Base-by-base conservation (phyloP, 2,797 vertebrate genomes). In the Notamacropus eugenii region DNA sequence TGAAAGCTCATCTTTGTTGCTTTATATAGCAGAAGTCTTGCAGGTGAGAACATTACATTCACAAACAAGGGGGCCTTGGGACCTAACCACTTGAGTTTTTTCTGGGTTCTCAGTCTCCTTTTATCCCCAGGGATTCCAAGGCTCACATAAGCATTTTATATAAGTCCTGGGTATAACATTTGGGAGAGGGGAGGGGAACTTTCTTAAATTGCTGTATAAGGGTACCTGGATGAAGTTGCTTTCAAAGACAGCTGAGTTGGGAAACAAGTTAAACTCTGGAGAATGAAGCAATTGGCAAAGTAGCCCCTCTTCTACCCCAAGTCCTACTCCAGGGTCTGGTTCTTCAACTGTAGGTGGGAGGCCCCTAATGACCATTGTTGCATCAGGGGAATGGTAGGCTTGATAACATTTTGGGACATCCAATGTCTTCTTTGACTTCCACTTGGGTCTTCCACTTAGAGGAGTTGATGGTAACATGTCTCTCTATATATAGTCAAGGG, bases 181-280 rank as follows among this genome's bases (percentile, higher is more conserved):
- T 87, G 92, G 57, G 92, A 95, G 57, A 94, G 52, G 31, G 54
- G 31, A 91, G 58, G 92, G n/a, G 10, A 54, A 29, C 55, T 54
- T 16, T 28, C 93, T 9, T 29, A 92, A 93, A 74, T 1, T 5
- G 52, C 62, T 28, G 29, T 5, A 27, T 58, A 5, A 31, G 67
- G 50, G 90, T 98, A 98, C 98, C 98, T 98, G 98, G 93, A 98
- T 93, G 74, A 98, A 98, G 97, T 98, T 98, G 96, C 98, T 98
- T 97, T 98, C 98, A 94, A 98, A 98, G 56, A 98, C 97, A 10
- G 93, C 97, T 0, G 98, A 98, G 90, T 98, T 95, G 87, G 98
- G 98, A 96, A 98, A 98, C 16, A 98, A 96, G 95, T 98, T 98
- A 98, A 98, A 98, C 55, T 98, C 98, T 27, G 97, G 95, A 59